phyloP scores from a whole-genome alignment of 2,113 vertebrate species.

The Neoarius graeffei region DNA sequence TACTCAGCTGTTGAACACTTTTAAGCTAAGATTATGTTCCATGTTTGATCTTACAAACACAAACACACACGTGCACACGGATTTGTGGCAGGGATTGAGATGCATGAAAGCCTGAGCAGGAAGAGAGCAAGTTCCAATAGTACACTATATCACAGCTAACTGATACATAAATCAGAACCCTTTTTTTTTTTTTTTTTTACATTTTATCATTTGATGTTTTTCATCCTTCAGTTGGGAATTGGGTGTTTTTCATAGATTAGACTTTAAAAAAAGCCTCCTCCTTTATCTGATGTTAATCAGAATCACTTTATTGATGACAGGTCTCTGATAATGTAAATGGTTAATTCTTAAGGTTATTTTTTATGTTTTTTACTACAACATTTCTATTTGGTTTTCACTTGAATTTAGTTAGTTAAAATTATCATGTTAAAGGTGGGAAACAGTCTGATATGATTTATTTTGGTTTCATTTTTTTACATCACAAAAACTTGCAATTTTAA shows the following conservation, averaged over 20 bases:
- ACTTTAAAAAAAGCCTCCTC: not conserved
- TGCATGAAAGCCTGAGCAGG: not conserved
- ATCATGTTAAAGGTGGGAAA: too few relatives aligned
- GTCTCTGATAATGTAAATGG: too few relatives aligned
- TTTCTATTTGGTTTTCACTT: too few relatives aligned
- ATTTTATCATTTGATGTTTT: not conserved
- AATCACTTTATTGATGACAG: too few relatives aligned
- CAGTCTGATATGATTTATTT: too few relatives aligned
- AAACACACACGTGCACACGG: not conserved
- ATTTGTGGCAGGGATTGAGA: not conserved
- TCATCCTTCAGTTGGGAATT: not conserved
- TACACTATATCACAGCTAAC: not conserved
- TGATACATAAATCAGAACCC: not conserved
- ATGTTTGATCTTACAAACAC: constrained; percentile 17
- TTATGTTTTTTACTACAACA: too few relatives aligned
- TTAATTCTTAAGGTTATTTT: too few relatives aligned
- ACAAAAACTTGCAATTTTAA: too few relatives aligned
- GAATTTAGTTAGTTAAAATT: too few relatives aligned
- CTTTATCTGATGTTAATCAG: too few relatives aligned
- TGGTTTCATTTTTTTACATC: too few relatives aligned
- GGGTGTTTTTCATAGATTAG: not conserved
- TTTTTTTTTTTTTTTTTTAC: not conserved
- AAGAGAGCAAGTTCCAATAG: not conserved
- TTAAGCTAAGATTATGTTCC: constrained; percentile 1
- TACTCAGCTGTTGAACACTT: not conserved